Conservation (phyloP, 2,113 vertebrate species). For the Symphodus melops region DNA sequence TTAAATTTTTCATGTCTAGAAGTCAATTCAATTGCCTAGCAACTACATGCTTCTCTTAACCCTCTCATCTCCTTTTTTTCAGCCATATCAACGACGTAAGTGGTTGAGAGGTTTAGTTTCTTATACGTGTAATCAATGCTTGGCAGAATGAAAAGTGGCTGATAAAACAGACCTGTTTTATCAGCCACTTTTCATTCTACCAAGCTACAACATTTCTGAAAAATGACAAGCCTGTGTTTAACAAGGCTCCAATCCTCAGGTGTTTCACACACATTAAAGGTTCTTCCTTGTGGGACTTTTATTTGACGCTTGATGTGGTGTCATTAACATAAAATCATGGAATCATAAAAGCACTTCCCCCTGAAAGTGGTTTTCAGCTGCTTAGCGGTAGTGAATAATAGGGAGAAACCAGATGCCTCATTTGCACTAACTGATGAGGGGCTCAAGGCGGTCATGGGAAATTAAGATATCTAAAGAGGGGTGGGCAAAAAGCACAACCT, state of each 20-base stretch:
- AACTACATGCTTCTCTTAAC: conserved; percentile 21
- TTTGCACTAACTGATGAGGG: conserved; percentile 52
- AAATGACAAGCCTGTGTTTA: conserved; percentile 64
- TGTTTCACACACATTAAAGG: conserved; percentile 35
- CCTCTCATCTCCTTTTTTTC: conserved; percentile 43
- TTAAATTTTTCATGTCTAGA: no score
- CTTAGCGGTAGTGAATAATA: conserved; percentile 15
- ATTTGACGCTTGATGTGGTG: conserved; percentile 41
- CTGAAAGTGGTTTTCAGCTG: neutral
- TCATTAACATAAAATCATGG: conserved; percentile 31
- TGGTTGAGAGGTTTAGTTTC: conserved; percentile 49
- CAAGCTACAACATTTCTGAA: no score
- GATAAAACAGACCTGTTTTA: conserved; percentile 49
- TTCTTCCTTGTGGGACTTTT: conserved; percentile 16
- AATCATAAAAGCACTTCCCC: neutral
- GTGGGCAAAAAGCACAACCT: conserved; percentile 39
- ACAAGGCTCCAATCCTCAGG: conserved; percentile 29
- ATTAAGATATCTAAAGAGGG: conserved; percentile 45
- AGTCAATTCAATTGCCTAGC: conserved; percentile 29
- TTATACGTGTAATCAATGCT: conserved; percentile 61
- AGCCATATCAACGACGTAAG: conserved; percentile 63
- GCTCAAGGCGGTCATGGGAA: conserved; percentile 20
- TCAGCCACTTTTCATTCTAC: no score
- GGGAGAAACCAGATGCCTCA: conserved; percentile 38
- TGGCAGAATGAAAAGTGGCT: conserved; percentile 52